Percentiles rank a stretch among this genome's conserved stretches.
phyloP scores from a whole-genome alignment of 2,888 invertebrate species.

The Rotaria macrura region DNA sequence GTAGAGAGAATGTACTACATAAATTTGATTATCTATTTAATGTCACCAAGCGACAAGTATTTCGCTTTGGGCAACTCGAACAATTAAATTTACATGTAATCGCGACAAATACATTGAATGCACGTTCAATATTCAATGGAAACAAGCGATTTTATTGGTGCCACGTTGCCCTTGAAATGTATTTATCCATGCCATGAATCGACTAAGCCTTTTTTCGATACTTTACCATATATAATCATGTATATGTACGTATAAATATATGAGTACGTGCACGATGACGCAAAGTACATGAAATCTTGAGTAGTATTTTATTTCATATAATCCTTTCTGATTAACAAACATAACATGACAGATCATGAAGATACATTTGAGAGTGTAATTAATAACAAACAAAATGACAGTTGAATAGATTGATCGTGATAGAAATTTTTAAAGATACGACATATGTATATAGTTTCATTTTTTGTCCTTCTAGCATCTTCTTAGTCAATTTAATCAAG shows the following conservation, averaged over 20 bases:
- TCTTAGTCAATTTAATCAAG: background rate
- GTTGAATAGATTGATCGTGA: background rate
- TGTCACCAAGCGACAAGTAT: background rate
- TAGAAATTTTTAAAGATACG: too few species aligned
- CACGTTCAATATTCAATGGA: background rate
- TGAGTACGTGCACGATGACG: background rate
- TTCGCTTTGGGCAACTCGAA: background rate
- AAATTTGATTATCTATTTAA: slow-evolving; percentile 2
- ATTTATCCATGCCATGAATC: background rate
- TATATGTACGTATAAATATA: background rate
- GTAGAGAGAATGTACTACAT: background rate
- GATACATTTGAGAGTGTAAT: background rate
- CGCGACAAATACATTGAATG: background rate
- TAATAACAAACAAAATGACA: background rate
- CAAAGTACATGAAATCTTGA: background rate
- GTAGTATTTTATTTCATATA: background rate
- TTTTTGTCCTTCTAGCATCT: background rate
- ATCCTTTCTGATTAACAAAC: background rate
- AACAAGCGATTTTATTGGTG: background rate
- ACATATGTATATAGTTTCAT: background rate
- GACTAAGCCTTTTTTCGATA: background rate
- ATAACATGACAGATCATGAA: background rate
- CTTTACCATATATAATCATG: too few species aligned
- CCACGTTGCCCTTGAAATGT: background rate
- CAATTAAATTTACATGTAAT: background rate